Percentiles rank a stretch among this genome's conserved stretches.
phyloP scores from a whole-genome alignment of 2,113 vertebrate genomes.

The Chionomys nivalis region DNA sequence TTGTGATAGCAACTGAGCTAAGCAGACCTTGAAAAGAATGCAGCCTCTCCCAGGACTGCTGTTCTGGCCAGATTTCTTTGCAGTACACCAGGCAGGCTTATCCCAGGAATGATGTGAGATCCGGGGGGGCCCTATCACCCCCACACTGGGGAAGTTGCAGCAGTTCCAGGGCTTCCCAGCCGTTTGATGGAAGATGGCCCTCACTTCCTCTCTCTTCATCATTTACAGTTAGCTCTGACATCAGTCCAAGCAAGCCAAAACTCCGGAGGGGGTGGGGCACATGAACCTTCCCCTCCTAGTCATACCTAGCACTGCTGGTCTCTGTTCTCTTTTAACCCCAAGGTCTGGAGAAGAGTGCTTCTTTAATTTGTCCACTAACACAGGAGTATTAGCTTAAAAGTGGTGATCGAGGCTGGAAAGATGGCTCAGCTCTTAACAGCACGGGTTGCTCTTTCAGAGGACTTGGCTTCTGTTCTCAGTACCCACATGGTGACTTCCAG shows the following conservation, averaged over 20 bases:
- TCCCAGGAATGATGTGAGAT: neutral
- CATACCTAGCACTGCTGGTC: neutral
- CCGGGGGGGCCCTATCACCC: too few relatives aligned
- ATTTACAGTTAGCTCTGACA: neutral
- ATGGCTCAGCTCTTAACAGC: too few relatives aligned
- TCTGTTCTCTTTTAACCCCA: neutral
- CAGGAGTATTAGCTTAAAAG: neutral
- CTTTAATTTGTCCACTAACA: neutral
- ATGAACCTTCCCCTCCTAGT: neutral
- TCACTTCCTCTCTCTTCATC: neutral
- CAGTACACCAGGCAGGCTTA: neutral
- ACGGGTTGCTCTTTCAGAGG: neutral
- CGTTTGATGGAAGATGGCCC: accelerated
- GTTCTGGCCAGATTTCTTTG: neutral
- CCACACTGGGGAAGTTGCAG: neutral
- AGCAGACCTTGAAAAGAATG: neutral
- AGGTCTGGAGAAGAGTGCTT: neutral
- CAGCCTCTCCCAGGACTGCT: neutral
- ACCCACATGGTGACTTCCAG: too few relatives aligned
- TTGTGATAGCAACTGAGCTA: neutral
- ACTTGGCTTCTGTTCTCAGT: neutral
- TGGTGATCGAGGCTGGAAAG: too few relatives aligned
- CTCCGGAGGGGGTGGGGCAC: accelerated
- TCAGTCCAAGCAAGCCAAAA: neutral
- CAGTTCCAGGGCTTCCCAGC: accelerated